phyloP scores from a whole-genome alignment of 1,140 invertebrate species.

The Papilio aristodemus region DNA sequence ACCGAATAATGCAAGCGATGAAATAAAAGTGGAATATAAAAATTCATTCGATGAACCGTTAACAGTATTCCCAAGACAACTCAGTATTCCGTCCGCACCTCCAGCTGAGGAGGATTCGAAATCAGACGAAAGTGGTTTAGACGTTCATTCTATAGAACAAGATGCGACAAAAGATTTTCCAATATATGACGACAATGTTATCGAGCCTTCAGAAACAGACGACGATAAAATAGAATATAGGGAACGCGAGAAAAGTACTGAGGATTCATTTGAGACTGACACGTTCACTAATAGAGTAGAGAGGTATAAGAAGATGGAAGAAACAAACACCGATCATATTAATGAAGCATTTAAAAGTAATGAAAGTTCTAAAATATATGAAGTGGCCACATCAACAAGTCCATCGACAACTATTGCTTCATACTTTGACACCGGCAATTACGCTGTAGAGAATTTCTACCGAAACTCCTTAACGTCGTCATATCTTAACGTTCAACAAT shows the following conservation, averaged over 20 bases:
- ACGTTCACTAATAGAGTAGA: conserved; percentile 69
- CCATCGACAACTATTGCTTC: conserved; percentile 61
- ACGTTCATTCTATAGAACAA: conserved; percentile 70
- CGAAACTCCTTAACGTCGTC: conserved; percentile 53
- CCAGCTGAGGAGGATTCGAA: conserved; percentile 60
- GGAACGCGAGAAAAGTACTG: conserved; percentile 51
- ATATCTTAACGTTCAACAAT: conserved; percentile 31
- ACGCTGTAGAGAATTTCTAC: conserved; percentile 68
- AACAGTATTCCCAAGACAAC: conserved; percentile 45
- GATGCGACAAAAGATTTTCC: conserved; percentile 73
- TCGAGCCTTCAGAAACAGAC: conserved; percentile 68
- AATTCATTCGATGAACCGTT: conserved; percentile 50
- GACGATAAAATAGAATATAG: conserved; percentile 65
- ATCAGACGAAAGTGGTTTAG: conserved; percentile 65
- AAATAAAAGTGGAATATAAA: conserved; percentile 65
- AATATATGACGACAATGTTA: conserved; percentile 62
- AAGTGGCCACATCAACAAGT: conserved; percentile 42
- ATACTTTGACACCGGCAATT: conserved; percentile 75
- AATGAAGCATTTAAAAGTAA: conserved; percentile 42
- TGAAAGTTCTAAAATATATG: conserved; percentile 36
- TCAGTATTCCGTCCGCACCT: conserved; percentile 59
- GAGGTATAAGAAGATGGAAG: conserved; percentile 63
- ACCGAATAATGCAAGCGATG: conserved; percentile 61
- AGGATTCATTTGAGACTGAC: conserved; percentile 52
- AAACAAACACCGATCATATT: conserved; percentile 39